phyloP scores from a whole-genome alignment of 2,113 vertebrate genomes.

The Chaetura pelagica region DNA sequence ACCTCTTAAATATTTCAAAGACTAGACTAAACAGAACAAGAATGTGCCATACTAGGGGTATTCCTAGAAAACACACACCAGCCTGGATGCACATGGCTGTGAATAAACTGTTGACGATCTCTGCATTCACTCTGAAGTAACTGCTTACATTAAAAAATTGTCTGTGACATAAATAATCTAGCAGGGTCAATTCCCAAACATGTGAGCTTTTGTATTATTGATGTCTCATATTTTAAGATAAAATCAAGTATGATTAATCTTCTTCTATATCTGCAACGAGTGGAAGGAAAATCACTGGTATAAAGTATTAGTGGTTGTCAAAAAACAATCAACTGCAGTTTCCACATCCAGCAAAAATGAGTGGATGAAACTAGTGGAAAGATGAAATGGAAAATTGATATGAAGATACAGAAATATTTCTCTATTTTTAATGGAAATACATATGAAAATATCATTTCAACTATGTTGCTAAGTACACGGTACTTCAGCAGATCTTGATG shows the following conservation, averaged over 20 bases:
- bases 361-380: neutral
- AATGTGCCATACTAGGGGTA: neutral
- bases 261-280: constrained; percentile 3
- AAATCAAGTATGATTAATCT: constrained; percentile 56
- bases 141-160: constrained; percentile 30
- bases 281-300: constrained; percentile 18
- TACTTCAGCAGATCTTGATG: neutral
- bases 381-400: neutral
- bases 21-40: neutral
- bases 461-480: neutral
- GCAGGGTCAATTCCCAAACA: constrained; percentile 36
- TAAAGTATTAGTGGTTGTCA: constrained; percentile 23
- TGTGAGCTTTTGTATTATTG: constrained; percentile 40
- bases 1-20: constrained; percentile 36
- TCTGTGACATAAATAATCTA: constrained; percentile 56
- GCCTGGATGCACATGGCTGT: neutral
- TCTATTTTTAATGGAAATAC: constrained; percentile 6
- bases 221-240: constrained; percentile 54
- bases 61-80: neutral
- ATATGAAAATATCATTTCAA: neutral
- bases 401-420: neutral
- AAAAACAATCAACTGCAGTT: constrained; percentile 7
- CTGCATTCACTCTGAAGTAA: constrained; percentile 19
- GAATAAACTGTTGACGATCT: constrained; percentile 26
- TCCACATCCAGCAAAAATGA: neutral